Evolutionary conservation across 2,888 invertebrate genomes (phyloP).

Genomic region (Leptothorax acervorum): DNA sequence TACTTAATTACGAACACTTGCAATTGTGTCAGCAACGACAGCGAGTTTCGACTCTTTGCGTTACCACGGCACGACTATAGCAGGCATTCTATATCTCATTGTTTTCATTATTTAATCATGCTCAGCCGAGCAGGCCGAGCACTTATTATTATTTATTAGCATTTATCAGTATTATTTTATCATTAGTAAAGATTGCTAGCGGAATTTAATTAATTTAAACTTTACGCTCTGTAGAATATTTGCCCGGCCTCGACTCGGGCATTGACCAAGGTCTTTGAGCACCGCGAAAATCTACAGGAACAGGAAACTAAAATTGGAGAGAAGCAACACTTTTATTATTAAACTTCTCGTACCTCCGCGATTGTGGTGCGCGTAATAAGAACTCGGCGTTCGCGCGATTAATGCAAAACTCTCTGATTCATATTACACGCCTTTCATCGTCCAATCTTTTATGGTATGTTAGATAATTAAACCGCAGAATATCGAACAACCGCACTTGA

Average conservation of each 20-base stretch:
- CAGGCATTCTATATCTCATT: neutral
- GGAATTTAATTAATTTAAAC: slow-evolving; percentile 49
- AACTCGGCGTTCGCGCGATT: neutral
- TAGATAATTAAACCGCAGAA: slow-evolving; percentile 26
- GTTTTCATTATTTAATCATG: slow-evolving; percentile 2
- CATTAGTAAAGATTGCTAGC: slow-evolving; percentile 2
- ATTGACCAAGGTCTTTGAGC: slow-evolving; percentile 37
- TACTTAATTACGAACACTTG: slow-evolving; percentile 18
- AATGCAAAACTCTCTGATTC: neutral
- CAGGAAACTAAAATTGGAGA: neutral
- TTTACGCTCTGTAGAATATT: slow-evolving; percentile 35
- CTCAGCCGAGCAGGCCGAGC: neutral
- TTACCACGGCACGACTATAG: neutral
- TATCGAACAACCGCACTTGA: slow-evolving; percentile 5
- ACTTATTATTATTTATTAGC: slow-evolving; percentile 39
- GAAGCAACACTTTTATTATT: slow-evolving; percentile 23
- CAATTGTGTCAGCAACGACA: slow-evolving; percentile 14
- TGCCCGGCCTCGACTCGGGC: slow-evolving; percentile 29
- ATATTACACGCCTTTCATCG: slow-evolving; percentile 15
- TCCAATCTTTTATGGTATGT: neutral
- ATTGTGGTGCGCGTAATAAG: neutral
- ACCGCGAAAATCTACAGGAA: slow-evolving; percentile 18
- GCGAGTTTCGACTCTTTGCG: slow-evolving; percentile 9
- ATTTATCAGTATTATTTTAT: slow-evolving; percentile 31
- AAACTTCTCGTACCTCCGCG: neutral